Evolutionary conservation across 1,140 invertebrate species (phyloP).

Genomic region (Trissolcus basalis): DNA sequence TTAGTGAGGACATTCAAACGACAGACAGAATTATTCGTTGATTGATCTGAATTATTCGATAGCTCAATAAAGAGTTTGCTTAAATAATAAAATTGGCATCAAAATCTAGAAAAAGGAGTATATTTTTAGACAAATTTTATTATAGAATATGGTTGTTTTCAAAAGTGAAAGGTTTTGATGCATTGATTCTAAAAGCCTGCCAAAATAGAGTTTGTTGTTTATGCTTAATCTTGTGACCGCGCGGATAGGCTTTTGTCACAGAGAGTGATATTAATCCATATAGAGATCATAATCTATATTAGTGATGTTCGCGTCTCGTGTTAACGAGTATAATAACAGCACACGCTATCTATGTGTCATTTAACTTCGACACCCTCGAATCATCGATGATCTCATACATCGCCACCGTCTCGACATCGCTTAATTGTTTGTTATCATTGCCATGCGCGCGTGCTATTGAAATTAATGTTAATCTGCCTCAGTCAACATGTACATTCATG

Average conservation of each 20-base stretch:
- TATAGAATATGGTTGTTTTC: too few species aligned
- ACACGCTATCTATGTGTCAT: conserved; percentile 75
- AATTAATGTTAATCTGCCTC: conserved; percentile 75
- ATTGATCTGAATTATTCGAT: neutral
- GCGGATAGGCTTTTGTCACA: conserved; percentile 54
- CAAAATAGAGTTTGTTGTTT: too few species aligned
- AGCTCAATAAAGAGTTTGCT: too few species aligned
- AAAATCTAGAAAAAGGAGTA: too few species aligned
- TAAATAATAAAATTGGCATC: too few species aligned
- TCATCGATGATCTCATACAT: conserved; percentile 76
- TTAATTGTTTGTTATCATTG: conserved; percentile 77
- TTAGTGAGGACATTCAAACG: neutral
- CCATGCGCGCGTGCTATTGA: conserved; percentile 75
- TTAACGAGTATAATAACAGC: conserved; percentile 74
- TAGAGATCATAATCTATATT: conserved; percentile 74
- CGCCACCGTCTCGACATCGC: conserved; percentile 68
- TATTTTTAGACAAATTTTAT: too few species aligned
- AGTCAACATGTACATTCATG: conserved; percentile 68
- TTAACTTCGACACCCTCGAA: conserved; percentile 72
- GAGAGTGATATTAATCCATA: conserved; percentile 72
- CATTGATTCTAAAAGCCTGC: too few species aligned
- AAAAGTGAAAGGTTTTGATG: too few species aligned
- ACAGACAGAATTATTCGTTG: neutral
- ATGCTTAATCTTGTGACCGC: conserved; percentile 6
- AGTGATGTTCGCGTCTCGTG: conserved; percentile 71